These are phyloP conservation scores for Drosophila sucinea DNA, from an alignment of 1,140 invertebrate genomes.

Conservation along the genomic window DNA sequence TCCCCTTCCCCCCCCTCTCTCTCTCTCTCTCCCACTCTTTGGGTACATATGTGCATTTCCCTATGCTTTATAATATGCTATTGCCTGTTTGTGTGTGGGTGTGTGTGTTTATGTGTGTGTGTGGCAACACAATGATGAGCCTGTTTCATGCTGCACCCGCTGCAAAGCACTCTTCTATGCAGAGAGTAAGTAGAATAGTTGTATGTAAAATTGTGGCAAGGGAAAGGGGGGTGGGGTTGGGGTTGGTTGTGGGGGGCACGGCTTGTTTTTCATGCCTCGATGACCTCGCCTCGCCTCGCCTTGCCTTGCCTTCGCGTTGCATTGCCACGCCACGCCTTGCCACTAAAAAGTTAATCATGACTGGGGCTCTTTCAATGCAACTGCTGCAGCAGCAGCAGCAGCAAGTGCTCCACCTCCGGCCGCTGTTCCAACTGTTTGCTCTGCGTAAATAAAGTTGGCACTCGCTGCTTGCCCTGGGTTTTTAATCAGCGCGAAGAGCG, in stretches of 20 bases:
- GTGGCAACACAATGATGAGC: constrained; percentile 8
- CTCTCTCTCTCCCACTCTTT: neutral
- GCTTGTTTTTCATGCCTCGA: constrained; percentile 34
- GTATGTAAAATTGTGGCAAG: neutral
- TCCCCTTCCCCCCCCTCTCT: neutral
- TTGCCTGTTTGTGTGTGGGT: neutral
- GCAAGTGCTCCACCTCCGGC: constrained; percentile 5
- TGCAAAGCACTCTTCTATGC: neutral
- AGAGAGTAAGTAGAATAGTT: constrained; percentile 19
- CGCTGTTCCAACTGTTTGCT: constrained; percentile 47
- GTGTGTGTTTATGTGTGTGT: neutral
- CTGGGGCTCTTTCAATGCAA: constrained; percentile 54
- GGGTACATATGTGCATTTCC: neutral
- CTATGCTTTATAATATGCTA: neutral
- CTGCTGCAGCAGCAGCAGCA: constrained; percentile 11
- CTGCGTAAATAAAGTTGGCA: constrained; percentile 59
- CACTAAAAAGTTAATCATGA: constrained; percentile 72
- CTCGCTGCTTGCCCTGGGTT: constrained; percentile 33
- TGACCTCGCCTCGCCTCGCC: constrained; percentile 36
- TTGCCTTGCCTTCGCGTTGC: constrained; percentile 5
- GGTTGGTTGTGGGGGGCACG: constrained; percentile 10
- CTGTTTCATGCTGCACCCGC: neutral
- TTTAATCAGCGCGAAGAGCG: constrained; percentile 57
- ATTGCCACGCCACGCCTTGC: constrained; percentile 12
- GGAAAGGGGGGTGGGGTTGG: neutral